A percentile compares a stretch with the other conserved stretches of the same genome.
These are phyloP conservation scores for Myotis planiceps DNA, from an alignment of 2,797 vertebrate species.

Conservation along the genomic window DNA sequence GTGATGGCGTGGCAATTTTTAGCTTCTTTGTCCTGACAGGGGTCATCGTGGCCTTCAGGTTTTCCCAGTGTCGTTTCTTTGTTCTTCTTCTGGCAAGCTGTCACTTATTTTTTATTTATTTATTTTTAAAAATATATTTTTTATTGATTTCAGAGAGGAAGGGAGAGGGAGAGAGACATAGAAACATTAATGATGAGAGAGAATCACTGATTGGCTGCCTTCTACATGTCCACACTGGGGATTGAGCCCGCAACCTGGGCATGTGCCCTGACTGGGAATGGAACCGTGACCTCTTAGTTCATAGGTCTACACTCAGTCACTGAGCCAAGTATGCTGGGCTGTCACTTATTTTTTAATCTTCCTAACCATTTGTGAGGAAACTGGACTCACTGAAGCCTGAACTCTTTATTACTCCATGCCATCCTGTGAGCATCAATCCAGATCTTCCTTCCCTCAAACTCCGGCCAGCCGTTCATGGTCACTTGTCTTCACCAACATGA, in stretches of 20 bases:
- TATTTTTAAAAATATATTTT: no score
- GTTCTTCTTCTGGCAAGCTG: background rate
- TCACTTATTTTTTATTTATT: background rate
- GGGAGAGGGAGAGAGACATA: no score
- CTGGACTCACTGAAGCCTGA: background rate
- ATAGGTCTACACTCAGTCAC: no score
- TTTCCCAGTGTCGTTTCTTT: background rate
- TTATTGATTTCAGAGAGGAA: no score
- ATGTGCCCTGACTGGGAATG: no score
- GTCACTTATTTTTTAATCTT: background rate
- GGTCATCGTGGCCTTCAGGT: background rate
- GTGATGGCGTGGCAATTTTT: background rate
- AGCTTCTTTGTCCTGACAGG: background rate
- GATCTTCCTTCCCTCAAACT: background rate
- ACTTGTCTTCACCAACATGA: background rate
- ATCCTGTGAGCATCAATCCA: background rate
- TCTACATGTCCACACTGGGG: no score
- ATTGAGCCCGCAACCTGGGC: no score
- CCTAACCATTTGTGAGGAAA: background rate
- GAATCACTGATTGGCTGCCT: no score
- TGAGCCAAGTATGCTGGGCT: no score
- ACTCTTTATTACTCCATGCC: background rate
- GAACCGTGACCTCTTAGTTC: no score
- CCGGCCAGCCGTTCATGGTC: background rate
- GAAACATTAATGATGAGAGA: no score